phyloP scores from a whole-genome alignment of 2,113 vertebrate genomes.

The Gymnorhina tibicen region DNA sequence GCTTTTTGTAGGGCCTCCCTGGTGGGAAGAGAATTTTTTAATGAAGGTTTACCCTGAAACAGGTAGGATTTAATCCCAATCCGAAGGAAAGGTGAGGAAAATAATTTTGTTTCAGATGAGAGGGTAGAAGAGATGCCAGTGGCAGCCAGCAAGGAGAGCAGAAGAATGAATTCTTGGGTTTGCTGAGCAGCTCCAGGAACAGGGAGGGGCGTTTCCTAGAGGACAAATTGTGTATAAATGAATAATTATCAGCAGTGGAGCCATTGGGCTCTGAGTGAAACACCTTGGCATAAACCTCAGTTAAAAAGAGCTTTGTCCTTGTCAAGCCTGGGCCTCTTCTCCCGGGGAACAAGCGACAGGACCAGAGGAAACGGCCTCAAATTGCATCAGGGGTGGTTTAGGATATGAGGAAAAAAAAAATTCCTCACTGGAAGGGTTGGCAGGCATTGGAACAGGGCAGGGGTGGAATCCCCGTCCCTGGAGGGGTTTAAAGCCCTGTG shows the following conservation, averaged over 20 bases:
- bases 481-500: rapidly evolving
- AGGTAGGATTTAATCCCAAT: neutral
- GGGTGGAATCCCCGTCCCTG: neutral
- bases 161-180: neutral
- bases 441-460: neutral
- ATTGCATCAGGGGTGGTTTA: neutral
- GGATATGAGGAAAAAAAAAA: neutral
- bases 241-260: neutral
- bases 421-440: neutral
- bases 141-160: neutral
- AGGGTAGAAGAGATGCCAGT: neutral
- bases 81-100: neutral
- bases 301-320: neutral
- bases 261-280: neutral
- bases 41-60: neutral
- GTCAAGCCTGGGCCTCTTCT: neutral
- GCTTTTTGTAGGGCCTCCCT: neutral
- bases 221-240: neutral
- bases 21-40: neutral
- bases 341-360: neutral
- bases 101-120: neutral
- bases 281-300: neutral
- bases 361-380: neutral
- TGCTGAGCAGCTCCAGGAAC: neutral
- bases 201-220: neutral